Conservation (phyloP, 2,113 vertebrate genomes). For the Petromus typicus region DNA sequence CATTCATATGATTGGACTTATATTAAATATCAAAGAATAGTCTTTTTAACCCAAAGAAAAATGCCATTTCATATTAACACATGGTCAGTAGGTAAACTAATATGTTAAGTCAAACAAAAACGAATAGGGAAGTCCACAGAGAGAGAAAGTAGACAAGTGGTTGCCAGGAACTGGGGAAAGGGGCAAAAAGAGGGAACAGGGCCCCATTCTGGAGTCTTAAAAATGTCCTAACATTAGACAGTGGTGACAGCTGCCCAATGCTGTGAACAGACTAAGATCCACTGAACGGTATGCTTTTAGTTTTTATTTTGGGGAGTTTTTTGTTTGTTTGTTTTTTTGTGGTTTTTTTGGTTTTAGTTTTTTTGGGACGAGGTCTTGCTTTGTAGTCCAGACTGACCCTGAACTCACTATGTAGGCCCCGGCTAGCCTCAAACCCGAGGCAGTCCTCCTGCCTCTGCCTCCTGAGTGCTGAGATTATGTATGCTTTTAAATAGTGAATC, state of each 20-base stretch:
- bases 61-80: neutral
- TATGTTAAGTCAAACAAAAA: neutral
- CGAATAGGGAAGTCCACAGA: neutral
- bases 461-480: too few species aligned
- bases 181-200: too few species aligned
- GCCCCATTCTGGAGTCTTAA: too few species aligned
- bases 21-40: neutral
- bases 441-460: too few species aligned
- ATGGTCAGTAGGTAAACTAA: neutral
- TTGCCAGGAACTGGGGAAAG: neutral
- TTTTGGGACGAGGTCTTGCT: too few species aligned
- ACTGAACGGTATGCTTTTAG: neutral
- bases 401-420: too few species aligned
- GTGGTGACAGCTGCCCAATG: neutral
- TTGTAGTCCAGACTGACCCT: too few species aligned
- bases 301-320: too few species aligned
- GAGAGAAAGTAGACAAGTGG: neutral
- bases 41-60: neutral
- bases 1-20: neutral
- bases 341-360: too few species aligned
- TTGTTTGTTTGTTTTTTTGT: too few species aligned
- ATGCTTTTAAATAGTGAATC: neutral
- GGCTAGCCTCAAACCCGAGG: too few species aligned
- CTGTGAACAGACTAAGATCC: neutral
- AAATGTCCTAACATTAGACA: neutral